Conservation (phyloP, 2,797 vertebrate genomes). For the Phataginus tricuspis region DNA sequence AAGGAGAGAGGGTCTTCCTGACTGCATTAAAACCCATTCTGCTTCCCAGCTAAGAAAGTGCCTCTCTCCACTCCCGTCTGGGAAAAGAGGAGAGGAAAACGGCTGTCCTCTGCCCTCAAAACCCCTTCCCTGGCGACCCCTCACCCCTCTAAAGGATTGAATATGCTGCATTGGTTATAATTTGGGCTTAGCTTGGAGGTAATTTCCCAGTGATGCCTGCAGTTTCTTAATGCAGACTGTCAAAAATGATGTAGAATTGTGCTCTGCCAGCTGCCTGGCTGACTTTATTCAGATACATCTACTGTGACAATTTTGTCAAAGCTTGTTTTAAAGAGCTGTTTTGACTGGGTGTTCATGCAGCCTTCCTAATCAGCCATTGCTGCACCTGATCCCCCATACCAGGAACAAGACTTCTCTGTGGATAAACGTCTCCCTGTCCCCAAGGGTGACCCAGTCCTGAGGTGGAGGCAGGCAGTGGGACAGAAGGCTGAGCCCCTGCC, state of each 20-base stretch:
- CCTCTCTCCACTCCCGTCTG: not conserved
- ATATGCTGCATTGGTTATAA: not conserved
- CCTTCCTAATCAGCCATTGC: constrained; percentile 74
- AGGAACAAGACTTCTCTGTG: not conserved
- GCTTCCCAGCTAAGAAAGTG: not conserved
- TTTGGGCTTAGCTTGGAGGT: constrained; percentile 73
- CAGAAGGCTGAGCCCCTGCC: not conserved
- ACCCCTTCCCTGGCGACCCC: not conserved
- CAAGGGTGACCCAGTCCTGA: not conserved
- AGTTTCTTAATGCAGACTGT: constrained; percentile 83
- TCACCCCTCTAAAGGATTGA: not conserved
- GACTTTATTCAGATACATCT: constrained; percentile 82
- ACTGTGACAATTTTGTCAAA: constrained; percentile 85
- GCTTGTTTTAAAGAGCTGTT: constrained; percentile 82
- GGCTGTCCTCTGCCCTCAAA: not conserved
- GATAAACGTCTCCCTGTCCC: not conserved
- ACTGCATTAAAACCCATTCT: not conserved
- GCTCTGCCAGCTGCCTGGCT: constrained; percentile 70
- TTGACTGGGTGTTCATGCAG: constrained; percentile 82
- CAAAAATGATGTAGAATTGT: constrained; percentile 83
- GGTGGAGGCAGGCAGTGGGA: not conserved
- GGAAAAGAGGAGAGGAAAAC: not conserved
- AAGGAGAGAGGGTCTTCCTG: not conserved
- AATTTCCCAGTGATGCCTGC: constrained; percentile 82
- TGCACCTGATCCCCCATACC: not conserved